Evolutionary conservation across 1,140 invertebrate species (phyloP).

Genomic region (Drosophila kanapiae): DNA sequence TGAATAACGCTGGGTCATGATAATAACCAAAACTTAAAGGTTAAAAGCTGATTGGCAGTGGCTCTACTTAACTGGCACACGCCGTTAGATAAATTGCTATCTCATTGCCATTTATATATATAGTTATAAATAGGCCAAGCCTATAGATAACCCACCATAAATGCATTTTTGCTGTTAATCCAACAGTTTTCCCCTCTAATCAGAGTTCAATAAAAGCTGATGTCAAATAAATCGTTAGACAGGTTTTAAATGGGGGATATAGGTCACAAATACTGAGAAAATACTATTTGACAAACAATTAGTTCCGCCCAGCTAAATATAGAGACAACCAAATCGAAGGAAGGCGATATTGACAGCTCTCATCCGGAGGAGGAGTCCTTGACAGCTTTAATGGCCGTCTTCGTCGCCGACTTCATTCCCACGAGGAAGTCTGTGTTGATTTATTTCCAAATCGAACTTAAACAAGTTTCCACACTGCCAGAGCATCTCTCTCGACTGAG

Average conservation of each 20-base stretch:
- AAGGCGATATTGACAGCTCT: conserved; percentile 51
- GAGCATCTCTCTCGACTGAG: conserved; percentile 9
- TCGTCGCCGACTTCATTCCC: conserved; percentile 10
- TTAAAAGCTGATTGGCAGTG: conserved; percentile 25
- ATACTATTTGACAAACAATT: conserved; percentile 12
- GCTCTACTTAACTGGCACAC: background rate
- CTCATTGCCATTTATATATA: background rate
- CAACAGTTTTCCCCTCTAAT: conserved; percentile 1
- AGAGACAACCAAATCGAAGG: conserved; percentile 8
- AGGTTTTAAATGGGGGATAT: conserved; percentile 10
- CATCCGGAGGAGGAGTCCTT: conserved; percentile 41
- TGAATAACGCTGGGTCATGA: conserved; percentile 50
- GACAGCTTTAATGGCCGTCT: conserved; percentile 63
- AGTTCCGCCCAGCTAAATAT: conserved; percentile 32
- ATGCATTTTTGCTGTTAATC: conserved; percentile 37
- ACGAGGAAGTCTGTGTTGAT: conserved; percentile 42
- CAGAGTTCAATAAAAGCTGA: background rate
- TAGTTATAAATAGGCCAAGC: background rate
- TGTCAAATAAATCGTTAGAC: conserved; percentile 26
- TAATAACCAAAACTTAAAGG: conserved; percentile 30
- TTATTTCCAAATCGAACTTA: conserved; percentile 72
- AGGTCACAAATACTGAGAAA: conserved; percentile 17
- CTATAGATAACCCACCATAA: background rate
- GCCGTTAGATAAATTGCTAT: conserved; percentile 3
- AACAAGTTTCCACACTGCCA: conserved; percentile 62